phyloP scores from a whole-genome alignment of 2,797 vertebrate genomes.

The Loris lydekkerianus region DNA sequence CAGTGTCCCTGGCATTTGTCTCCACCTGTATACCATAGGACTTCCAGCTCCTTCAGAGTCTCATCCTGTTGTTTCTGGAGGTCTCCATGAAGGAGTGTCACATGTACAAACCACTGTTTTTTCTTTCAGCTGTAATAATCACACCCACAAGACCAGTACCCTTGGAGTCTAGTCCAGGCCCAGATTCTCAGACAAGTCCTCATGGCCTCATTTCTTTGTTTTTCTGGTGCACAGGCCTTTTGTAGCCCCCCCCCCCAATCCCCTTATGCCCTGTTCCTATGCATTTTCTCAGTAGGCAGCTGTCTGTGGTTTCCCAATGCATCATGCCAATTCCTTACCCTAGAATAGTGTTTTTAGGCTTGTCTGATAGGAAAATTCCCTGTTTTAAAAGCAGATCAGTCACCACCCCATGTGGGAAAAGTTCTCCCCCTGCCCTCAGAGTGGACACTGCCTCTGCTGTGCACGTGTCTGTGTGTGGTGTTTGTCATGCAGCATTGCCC shows the following conservation, averaged over 20 bases:
- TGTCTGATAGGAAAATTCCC: not conserved
- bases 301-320: not conserved
- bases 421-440: not conserved
- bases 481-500: not conserved
- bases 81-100: not conserved
- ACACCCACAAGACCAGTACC: fast-evolving
- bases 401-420: not conserved
- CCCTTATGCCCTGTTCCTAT: not conserved
- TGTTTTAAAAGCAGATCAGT: not conserved
- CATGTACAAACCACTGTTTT: not conserved
- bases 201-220: not conserved
- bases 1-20: not conserved
- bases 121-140: not conserved
- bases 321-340: not conserved
- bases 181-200: not conserved
- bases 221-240: not conserved
- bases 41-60: not conserved
- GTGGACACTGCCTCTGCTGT: not conserved
- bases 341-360: not conserved
- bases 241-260: not conserved
- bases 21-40: not conserved
- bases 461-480: not conserved
- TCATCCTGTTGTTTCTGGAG: constrained; percentile 14
- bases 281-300: not conserved
- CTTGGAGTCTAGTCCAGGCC: not conserved